Evolutionary conservation across 2,888 invertebrate species (phyloP).

Genomic region (Caenorhabditis angaria): DNA sequence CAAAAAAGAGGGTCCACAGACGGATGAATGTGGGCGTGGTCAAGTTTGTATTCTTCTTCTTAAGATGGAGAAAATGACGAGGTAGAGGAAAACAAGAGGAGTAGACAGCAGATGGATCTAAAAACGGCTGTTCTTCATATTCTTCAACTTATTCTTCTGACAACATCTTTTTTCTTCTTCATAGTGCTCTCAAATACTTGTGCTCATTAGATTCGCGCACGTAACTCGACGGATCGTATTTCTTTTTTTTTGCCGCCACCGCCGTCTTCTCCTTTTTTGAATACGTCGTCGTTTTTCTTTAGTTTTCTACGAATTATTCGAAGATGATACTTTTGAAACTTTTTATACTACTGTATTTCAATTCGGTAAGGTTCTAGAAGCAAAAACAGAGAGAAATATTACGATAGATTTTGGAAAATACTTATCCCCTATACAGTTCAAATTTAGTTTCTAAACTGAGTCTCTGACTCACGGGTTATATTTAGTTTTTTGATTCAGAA

Average conservation of each 20-base stretch:
- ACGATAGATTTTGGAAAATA: no score
- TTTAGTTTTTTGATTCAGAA: no score
- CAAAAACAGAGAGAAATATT: no score
- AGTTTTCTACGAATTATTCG: not conserved
- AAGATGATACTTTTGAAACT: not conserved
- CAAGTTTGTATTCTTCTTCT: not conserved
- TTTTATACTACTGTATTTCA: not conserved
- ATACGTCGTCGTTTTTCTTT: not conserved
- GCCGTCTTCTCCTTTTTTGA: not conserved
- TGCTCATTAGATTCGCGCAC: constrained; percentile 44
- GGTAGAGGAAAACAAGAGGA: not conserved
- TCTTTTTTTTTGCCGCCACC: constrained; percentile 24
- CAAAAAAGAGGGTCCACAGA: not conserved
- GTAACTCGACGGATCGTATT: constrained; percentile 36
- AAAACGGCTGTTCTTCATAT: no score
- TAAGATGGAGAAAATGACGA: not conserved
- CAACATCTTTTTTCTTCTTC: constrained; percentile 7
- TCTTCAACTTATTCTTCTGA: no score
- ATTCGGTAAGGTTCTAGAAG: no score
- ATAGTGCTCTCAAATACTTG: constrained; percentile 20
- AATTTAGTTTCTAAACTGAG: no score
- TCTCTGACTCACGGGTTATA: no score
- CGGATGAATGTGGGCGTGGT: not conserved
- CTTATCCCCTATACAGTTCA: no score
- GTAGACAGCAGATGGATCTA: not conserved